Evolutionary conservation across 2,888 invertebrate genomes (phyloP).

Genomic region (Spialia ferax): DNA sequence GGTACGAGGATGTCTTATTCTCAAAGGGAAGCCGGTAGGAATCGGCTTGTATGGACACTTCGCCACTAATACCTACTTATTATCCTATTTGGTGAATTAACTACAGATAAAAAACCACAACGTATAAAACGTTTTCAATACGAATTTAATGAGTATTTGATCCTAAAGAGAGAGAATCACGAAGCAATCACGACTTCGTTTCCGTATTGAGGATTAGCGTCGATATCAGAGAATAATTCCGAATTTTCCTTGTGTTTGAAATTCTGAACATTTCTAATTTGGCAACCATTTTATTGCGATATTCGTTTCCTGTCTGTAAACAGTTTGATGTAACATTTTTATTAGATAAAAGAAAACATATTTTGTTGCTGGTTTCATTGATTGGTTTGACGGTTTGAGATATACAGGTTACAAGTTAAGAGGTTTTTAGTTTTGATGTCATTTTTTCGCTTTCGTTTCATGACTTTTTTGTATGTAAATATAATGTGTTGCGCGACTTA

Average conservation of each 20-base stretch:
- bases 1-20: no score
- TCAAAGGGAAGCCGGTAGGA: no score
- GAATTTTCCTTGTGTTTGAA: conserved; percentile 34
- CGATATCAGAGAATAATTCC: conserved; percentile 32
- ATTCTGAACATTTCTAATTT: conserved; percentile 36
- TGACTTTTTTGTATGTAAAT: no score
- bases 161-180: conserved; percentile 27
- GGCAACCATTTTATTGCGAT: conserved; percentile 31
- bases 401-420: no score
- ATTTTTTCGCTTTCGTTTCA: no score
- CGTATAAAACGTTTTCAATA: conserved; percentile 23
- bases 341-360: conserved; percentile 2
- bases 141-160: conserved; percentile 29
- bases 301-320: conserved; percentile 23
- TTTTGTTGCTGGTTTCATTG: neutral
- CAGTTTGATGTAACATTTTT: conserved; percentile 4
- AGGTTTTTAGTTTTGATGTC: no score
- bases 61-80: no score
- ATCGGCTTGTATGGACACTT: no score
- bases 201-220: conserved; percentile 35
- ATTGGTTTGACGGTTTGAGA: neutral
- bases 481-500: no score
- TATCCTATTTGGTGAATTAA: conserved; percentile 16
- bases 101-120: neutral
- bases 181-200: conserved; percentile 31